phyloP scores from a whole-genome alignment of 2,113 vertebrate genomes.

The Urocolius indicus region DNA sequence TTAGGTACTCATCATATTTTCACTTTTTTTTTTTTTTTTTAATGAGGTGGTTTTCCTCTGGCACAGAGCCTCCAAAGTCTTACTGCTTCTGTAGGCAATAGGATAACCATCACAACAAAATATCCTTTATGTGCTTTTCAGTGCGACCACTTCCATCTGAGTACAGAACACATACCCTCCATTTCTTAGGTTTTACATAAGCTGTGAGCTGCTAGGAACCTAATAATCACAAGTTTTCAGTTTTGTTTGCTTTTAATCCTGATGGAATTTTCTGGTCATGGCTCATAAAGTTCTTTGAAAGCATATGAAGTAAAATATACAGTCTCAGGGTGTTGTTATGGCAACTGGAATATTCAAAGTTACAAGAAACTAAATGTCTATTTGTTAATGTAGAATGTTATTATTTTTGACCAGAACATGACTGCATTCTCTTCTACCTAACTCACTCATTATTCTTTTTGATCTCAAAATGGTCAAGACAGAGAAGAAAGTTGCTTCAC shows the following conservation, averaged over 20 bases:
- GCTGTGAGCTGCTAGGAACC: neutral
- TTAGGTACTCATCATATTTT: neutral
- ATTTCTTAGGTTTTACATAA: neutral
- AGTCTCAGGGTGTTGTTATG: constrained; percentile 2
- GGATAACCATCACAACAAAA: neutral
- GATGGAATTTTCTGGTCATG: constrained; percentile 20
- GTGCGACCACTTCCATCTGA: neutral
- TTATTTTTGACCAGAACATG: neutral
- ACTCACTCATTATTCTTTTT: neutral
- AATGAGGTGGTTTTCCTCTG: neutral
- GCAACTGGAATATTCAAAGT: constrained; percentile 33
- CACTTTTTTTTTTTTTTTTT: neutral
- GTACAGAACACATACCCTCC: neutral
- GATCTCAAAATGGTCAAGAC: neutral
- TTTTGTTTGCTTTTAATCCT: constrained; percentile 21
- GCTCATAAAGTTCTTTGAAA: constrained; percentile 43
- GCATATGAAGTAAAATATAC: constrained; percentile 3
- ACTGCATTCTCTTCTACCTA: neutral
- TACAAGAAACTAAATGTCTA: constrained; percentile 1
- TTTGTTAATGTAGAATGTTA: neutral
- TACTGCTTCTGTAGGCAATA: neutral
- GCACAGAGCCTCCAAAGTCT: neutral
- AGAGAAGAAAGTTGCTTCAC: neutral
- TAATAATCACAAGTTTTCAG: neutral
- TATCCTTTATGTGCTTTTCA: neutral